phyloP scores from a whole-genome alignment of 1,140 invertebrate species.

The Apis dorsata region DNA sequence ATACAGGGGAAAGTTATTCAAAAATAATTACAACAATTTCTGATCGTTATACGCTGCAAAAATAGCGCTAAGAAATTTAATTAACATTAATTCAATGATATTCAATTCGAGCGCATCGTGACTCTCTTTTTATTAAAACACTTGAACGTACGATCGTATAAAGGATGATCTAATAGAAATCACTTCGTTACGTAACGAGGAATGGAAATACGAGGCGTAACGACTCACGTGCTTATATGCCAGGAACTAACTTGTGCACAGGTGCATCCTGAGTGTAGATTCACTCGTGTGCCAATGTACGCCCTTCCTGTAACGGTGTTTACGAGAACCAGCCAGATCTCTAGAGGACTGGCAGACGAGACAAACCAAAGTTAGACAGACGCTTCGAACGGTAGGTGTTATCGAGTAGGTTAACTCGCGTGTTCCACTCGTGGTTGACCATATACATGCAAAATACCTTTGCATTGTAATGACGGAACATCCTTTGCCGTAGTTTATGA shows the following conservation, averaged over 20 bases:
- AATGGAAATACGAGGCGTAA: slow-evolving; percentile 31
- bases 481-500: no score
- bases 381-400: slow-evolving; percentile 5
- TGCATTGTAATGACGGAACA: neutral
- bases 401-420: slow-evolving; percentile 3
- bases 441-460: neutral
- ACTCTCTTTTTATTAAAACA: no score
- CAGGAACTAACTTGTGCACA: neutral
- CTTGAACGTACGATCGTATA: no score
- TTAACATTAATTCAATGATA: no score
- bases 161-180: slow-evolving; percentile 35
- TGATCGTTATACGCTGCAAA: no score
- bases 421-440: slow-evolving; percentile 15
- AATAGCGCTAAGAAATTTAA: no score
- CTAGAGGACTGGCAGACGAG: neutral
- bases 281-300: slow-evolving; percentile 2
- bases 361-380: slow-evolving; percentile 33
- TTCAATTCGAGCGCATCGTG: no score
- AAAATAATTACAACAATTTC: no score
- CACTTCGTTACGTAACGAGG: slow-evolving; percentile 47
- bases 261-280: neutral
- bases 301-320: slow-evolving; percentile 39
- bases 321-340: slow-evolving; percentile 15
- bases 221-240: neutral
- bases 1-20: no score